Conservation (phyloP, 2,888 invertebrate species). For the Xanthostigma xanthostigma region DNA sequence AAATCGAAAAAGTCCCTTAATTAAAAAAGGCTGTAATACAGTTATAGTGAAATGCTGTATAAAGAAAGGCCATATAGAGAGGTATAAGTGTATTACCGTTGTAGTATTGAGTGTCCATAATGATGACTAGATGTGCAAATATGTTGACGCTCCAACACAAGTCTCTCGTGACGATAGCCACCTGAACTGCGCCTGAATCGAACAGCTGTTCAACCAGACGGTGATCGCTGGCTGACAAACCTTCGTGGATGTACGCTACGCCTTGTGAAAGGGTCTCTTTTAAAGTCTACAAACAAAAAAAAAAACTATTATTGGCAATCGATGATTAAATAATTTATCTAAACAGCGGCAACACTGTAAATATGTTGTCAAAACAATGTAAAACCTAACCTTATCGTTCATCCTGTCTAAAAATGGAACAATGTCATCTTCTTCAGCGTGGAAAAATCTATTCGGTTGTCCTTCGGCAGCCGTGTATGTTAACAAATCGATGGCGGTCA, state of each 20-base stretch:
- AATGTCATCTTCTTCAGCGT: constrained; percentile 73
- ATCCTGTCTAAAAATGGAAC: constrained; percentile 78
- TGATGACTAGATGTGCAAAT: constrained; percentile 82
- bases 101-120: constrained; percentile 92
- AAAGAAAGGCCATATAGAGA: too few species aligned
- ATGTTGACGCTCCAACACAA: constrained; percentile 88
- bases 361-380: too few species aligned
- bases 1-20: too few species aligned
- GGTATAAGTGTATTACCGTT: constrained; percentile 63
- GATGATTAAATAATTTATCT: too few species aligned
- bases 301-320: too few species aligned
- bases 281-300: constrained; percentile 42
- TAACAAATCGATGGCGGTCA: constrained; percentile 92
- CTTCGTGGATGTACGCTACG: constrained; percentile 95
- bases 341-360: too few species aligned
- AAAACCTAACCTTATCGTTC: constrained; percentile 56
- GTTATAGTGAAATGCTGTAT: too few species aligned
- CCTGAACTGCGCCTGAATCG: constrained; percentile 82
- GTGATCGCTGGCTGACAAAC: constrained; percentile 69
- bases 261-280: constrained; percentile 88
- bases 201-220: constrained; percentile 87
- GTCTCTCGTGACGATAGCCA: constrained; percentile 83
- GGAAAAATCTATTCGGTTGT: constrained; percentile 75
- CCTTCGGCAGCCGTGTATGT: constrained; percentile 87
- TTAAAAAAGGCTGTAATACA: too few species aligned